Conservation (phyloP, 1,140 invertebrate species). For the Drosophila teissieri region DNA sequence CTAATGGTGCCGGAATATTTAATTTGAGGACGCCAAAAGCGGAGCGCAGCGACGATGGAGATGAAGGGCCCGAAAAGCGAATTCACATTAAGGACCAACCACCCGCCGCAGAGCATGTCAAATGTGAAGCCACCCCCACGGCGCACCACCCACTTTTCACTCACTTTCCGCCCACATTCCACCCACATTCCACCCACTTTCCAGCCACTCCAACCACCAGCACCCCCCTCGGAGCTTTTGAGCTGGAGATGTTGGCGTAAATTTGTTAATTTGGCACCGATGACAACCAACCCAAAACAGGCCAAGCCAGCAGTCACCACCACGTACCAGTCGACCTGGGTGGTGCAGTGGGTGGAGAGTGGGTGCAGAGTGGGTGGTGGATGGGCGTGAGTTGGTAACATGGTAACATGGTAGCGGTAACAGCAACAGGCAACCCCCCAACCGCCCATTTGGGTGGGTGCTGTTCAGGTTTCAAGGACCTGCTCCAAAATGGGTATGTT, state of each 20-base stretch:
- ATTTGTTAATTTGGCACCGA: slow-evolving; percentile 84
- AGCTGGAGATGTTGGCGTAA: slow-evolving; percentile 79
- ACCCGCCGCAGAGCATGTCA: slow-evolving; percentile 75
- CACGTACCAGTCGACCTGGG: slow-evolving; percentile 34
- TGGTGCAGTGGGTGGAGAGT: not conserved
- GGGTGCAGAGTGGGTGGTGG: not conserved
- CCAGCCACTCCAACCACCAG: not conserved
- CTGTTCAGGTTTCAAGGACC: slow-evolving; percentile 16
- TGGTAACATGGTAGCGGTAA: not conserved
- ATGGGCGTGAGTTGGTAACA: slow-evolving; percentile 1
- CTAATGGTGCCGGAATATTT: slow-evolving; percentile 61
- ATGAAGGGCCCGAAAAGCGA: slow-evolving; percentile 7
- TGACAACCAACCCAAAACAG: slow-evolving; percentile 68
- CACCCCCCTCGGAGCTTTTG: slow-evolving; percentile 45
- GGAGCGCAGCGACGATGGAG: slow-evolving; percentile 8
- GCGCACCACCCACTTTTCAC: not conserved
- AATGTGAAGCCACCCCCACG: slow-evolving; percentile 66
- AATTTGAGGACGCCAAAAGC: slow-evolving; percentile 33
- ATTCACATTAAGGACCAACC: slow-evolving; percentile 42
- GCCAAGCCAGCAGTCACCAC: slow-evolving; percentile 16
- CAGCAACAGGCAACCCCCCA: slow-evolving; percentile 69
- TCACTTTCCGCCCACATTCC: not conserved
- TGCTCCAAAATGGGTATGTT: slow-evolving; percentile 7
- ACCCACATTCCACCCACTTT: not conserved
- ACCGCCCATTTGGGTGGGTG: slow-evolving; percentile 1